Conservation (phyloP, 2,888 invertebrate species). For the Cecidostiba fungosa region DNA sequence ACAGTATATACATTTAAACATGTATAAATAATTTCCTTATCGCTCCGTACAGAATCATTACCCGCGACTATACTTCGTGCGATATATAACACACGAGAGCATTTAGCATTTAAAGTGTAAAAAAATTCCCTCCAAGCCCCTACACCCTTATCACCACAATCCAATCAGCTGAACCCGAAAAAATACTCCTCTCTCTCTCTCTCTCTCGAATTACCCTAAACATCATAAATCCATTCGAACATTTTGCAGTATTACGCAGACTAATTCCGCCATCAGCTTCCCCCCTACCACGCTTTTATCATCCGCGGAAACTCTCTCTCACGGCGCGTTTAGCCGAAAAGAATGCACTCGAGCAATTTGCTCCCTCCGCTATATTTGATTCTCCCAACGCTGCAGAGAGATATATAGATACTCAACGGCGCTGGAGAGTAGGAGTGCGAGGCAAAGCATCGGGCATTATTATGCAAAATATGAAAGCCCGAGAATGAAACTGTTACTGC, state of each 20-base stretch:
- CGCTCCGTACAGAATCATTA: not conserved
- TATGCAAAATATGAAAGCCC: conserved; percentile 57
- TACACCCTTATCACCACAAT: not conserved
- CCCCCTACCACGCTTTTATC: conserved; percentile 27
- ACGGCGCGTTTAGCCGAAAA: conserved; percentile 38
- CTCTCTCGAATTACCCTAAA: conserved; percentile 33
- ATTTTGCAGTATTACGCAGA: conserved; percentile 6
- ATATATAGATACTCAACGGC: not conserved
- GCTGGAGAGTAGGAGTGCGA: not conserved
- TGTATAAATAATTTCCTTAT: not conserved
- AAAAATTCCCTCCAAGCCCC: no score
- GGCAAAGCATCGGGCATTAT: conserved; percentile 38
- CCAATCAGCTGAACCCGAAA: not conserved
- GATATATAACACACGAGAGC: no score
- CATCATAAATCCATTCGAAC: conserved; percentile 23
- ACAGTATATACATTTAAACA: not conserved
- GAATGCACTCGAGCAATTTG: conserved; percentile 32
- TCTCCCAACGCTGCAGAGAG: not conserved
- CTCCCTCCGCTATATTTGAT: conserved; percentile 2
- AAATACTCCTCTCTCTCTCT: no score
- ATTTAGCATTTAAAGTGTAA: no score
- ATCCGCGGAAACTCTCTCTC: not conserved
- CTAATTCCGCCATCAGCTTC: not conserved
- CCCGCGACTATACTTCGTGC: no score
- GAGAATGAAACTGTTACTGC: conserved; percentile 54